These are phyloP conservation scores for Polydrusus cervinus DNA, from an alignment of 2,888 invertebrate species.

Conservation along the genomic window DNA sequence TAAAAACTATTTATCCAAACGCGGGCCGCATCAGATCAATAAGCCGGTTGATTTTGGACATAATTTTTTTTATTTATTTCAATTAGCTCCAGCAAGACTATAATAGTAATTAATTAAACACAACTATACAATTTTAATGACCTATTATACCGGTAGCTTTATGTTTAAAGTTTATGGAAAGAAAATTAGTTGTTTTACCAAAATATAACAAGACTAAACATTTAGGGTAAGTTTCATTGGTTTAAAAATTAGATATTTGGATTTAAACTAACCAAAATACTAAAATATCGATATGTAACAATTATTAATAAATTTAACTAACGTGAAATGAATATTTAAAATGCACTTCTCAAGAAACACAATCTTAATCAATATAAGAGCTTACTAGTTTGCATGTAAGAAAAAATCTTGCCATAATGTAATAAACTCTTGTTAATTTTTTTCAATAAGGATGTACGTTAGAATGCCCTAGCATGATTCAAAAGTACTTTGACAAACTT, in stretches of 20 bases:
- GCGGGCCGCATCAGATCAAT: too few relatives aligned
- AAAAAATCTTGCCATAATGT: constrained; percentile 33
- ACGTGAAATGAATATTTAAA: constrained; percentile 13
- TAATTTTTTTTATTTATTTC: too few relatives aligned
- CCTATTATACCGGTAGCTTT: background rate
- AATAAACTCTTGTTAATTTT: constrained; percentile 13
- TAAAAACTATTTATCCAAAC: too few relatives aligned
- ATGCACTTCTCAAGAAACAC: constrained; percentile 48
- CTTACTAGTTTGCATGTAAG: constrained; percentile 63
- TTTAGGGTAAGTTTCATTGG: background rate
- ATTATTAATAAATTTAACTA: constrained; percentile 10
- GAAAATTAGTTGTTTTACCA: constrained; percentile 17
- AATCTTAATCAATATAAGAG: constrained; percentile 62
- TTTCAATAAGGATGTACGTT: constrained; percentile 10
- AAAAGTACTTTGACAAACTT: too few relatives aligned
- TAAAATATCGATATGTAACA: constrained; percentile 11
- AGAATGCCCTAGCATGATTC: too few relatives aligned
- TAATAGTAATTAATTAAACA: too few relatives aligned
- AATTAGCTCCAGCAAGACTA: too few relatives aligned
- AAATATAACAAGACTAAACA: constrained; percentile 14
- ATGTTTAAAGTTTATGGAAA: constrained; percentile 6
- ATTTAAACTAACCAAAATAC: constrained; percentile 18
- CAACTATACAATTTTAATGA: background rate
- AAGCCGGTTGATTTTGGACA: too few relatives aligned
- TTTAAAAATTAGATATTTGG: constrained; percentile 10